Conservation (phyloP, 2,797 vertebrate genomes). For the Anas flavirostris region DNA sequence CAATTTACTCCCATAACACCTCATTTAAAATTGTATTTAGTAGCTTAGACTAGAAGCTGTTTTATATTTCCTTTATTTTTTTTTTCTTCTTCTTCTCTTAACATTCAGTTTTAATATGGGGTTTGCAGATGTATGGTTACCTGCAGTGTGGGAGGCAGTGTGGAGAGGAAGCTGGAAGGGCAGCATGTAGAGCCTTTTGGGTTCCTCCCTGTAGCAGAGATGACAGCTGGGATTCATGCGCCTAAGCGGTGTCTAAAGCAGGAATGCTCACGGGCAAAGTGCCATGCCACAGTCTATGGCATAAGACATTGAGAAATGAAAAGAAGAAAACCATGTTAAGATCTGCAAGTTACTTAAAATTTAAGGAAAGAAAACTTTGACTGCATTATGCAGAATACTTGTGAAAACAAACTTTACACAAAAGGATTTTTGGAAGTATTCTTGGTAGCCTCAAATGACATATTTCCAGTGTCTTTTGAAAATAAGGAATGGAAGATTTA, state of each 20-base stretch:
- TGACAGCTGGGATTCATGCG: background rate
- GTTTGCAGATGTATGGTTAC: background rate
- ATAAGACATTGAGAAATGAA: constrained; percentile 40
- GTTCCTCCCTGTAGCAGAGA: background rate
- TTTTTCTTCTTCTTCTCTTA: background rate
- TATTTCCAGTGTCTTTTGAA: constrained; percentile 28
- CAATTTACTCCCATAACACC: background rate
- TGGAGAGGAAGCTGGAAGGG: background rate
- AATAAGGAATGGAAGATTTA: constrained; percentile 37
- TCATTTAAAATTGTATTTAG: background rate
- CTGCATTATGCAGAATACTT: constrained; percentile 47
- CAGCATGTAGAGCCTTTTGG: background rate
- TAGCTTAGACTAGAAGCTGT: background rate
- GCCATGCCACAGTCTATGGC: background rate
- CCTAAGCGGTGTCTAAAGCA: background rate
- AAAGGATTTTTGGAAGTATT: constrained; percentile 28
- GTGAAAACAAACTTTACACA: constrained; percentile 30
- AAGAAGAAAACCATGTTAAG: constrained; percentile 1
- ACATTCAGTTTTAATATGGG: background rate
- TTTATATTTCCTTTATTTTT: background rate
- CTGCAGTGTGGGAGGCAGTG: background rate
- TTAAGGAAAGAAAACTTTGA: constrained; percentile 35
- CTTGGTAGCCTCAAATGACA: background rate
- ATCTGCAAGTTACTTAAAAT: constrained; percentile 37
- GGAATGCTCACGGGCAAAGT: background rate